Evolutionary conservation across 2,113 vertebrate species (phyloP), one percentile per base, ranked within the genome.

Genomic region (Atlantisia rogersi): DNA sequence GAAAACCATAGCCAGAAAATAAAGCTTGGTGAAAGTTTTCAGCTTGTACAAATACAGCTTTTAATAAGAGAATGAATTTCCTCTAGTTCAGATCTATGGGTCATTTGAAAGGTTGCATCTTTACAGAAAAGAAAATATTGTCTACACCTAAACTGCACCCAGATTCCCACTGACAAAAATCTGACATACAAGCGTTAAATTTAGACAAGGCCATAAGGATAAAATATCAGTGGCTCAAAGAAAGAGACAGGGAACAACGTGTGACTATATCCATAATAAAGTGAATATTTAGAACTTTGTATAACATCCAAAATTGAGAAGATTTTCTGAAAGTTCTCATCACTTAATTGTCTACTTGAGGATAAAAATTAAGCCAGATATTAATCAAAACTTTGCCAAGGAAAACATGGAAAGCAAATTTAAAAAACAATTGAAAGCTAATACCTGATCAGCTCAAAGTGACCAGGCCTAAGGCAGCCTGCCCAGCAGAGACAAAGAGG

Each of bases 161-260:
- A 67, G 15, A 79, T 46, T 91, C 12, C 35, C 8, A 60, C 6
- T 9, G 74, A 82, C 6, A 78, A 68, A 79, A 85, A 32, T 18
- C 5, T 90, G 53, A 35, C 35, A 52, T 62, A 18, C 1, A 68
- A 84, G 17, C 3, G 46, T 67, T 17, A 70, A 50, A 15, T 50
- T 63, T 44, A 82, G 21, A 56, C 2, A 24, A 18, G 4, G 5
- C 4, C 63, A 6, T 62, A 80, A 58, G 28, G 8, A 88, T 25
- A 55, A 76, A 75, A 68, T 4, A 44, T 64, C 44, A 71, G 22
- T 70, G 25, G 3, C 21, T 55, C 32, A 77, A 75, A 79, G 19
- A 53, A 53, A 75, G 10, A 48, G 35, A 82, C 2, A n/a, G 6
- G 26, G 6, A 79, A 55, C 5, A 85, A 24, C 0, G 0, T 1